A percentile compares a stretch with the other conserved stretches of the same genome.
Conservation (phyloP, 1,140 invertebrate species). For the Pemphigus obesinymphae region DNA sequence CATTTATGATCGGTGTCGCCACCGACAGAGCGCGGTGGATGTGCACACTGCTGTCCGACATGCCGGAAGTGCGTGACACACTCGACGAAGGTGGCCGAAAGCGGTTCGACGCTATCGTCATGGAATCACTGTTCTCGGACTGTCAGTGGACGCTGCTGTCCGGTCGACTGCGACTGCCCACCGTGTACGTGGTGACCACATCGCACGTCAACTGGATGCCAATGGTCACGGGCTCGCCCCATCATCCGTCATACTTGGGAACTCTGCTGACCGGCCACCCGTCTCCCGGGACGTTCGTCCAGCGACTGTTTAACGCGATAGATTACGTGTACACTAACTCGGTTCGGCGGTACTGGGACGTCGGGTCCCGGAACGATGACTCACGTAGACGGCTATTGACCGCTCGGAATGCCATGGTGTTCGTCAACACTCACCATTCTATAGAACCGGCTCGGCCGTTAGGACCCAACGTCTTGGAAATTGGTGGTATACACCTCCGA, state of each 20-base stretch:
- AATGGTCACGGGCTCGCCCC: neutral
- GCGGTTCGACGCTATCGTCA: neutral
- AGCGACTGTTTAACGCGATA: neutral
- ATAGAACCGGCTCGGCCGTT: constrained; percentile 53
- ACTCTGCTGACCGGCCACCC: neutral
- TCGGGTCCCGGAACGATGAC: no score
- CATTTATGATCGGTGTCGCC: neutral
- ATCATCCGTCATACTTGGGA: neutral
- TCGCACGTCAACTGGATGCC: neutral
- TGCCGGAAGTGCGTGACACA: neutral
- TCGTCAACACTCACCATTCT: constrained; percentile 57
- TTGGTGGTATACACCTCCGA: constrained; percentile 58
- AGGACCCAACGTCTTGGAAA: constrained; percentile 55
- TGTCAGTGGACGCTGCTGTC: neutral
- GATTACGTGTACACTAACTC: neutral
- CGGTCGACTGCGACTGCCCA: neutral
- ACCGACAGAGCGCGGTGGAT: neutral
- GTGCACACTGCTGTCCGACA: neutral
- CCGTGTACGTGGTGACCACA: neutral
- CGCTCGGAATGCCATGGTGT: constrained; percentile 50
- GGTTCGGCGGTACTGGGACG: neutral
- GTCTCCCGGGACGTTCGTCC: neutral
- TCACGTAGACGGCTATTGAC: neutral
- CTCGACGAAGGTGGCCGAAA: neutral
- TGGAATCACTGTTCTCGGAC: neutral